phyloP scores from a whole-genome alignment of 2,797 vertebrate genomes.

The Clarias pachynema region DNA sequence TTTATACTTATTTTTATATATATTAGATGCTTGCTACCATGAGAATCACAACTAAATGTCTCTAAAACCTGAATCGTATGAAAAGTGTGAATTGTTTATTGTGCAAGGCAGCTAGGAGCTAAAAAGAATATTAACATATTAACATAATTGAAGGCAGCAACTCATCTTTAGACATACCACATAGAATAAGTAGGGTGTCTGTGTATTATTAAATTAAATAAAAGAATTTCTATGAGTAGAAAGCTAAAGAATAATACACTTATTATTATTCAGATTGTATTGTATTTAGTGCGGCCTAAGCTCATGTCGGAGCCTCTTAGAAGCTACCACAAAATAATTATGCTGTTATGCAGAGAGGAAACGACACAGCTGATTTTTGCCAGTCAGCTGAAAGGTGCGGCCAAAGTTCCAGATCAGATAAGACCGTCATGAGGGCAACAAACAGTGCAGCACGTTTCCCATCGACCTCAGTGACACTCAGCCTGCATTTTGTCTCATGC shows the following conservation, averaged over 20 bases:
- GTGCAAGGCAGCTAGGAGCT: neutral
- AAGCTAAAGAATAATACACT: neutral
- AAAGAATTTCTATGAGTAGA: neutral
- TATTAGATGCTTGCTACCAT: neutral
- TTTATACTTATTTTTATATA: neutral
- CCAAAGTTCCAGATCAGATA: conserved; percentile 23
- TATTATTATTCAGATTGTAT: neutral
- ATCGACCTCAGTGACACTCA: neutral
- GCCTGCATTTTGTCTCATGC: neutral
- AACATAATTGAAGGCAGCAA: neutral
- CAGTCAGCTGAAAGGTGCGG: conserved; percentile 20
- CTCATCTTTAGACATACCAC: neutral
- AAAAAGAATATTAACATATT: neutral
- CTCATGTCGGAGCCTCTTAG: neutral
- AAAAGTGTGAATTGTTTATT: neutral
- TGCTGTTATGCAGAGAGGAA: neutral
- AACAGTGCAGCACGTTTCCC: neutral
- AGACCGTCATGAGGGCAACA: neutral
- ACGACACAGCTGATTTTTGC: neutral
- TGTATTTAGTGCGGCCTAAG: neutral
- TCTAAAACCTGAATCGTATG: neutral
- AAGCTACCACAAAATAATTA: neutral
- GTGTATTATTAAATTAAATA: neutral
- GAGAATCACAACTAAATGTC: neutral
- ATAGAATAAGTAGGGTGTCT: neutral